Evolutionary conservation across 2,888 invertebrate species (phyloP).

Genomic region (Rugalucina vietnamica): DNA sequence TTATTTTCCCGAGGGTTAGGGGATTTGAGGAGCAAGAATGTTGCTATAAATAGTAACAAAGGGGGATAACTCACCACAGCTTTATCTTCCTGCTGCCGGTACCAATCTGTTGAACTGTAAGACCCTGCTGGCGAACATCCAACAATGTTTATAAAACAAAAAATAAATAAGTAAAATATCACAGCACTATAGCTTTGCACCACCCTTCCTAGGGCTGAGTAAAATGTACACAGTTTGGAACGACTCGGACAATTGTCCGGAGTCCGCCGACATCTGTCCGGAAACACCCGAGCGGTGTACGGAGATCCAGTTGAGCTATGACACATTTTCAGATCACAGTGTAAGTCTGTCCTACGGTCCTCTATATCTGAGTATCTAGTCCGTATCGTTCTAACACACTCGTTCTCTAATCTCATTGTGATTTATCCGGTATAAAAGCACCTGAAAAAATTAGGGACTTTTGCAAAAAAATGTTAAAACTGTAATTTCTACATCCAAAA

Average conservation of each 20-base stretch:
- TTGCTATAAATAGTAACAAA: background rate
- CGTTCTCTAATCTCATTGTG: background rate
- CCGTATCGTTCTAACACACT: background rate
- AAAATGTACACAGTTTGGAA: background rate
- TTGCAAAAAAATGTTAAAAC: too few species aligned
- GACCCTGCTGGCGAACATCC: constrained; percentile 33
- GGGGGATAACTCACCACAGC: constrained; percentile 43
- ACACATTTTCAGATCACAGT: constrained; percentile 5
- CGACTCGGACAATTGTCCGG: background rate
- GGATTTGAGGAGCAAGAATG: too few species aligned
- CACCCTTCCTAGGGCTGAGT: constrained; percentile 5
- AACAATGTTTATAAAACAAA: constrained; percentile 22
- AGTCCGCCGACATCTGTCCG: background rate
- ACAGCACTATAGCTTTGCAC: constrained; percentile 26
- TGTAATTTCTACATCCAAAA: background rate
- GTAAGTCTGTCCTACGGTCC: background rate
- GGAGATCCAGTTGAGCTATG: constrained; percentile 9
- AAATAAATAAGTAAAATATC: constrained; percentile 35
- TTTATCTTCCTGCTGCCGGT: constrained; percentile 31
- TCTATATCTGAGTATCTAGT: too few species aligned
- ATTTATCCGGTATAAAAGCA: background rate
- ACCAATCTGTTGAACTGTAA: constrained; percentile 32
- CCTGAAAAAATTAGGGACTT: background rate
- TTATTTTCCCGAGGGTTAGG: too few species aligned
- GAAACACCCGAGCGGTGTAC: background rate